These are phyloP conservation scores for Drosophila sp. DNA, from an alignment of 1,140 invertebrate genomes.

Conservation along the genomic window DNA sequence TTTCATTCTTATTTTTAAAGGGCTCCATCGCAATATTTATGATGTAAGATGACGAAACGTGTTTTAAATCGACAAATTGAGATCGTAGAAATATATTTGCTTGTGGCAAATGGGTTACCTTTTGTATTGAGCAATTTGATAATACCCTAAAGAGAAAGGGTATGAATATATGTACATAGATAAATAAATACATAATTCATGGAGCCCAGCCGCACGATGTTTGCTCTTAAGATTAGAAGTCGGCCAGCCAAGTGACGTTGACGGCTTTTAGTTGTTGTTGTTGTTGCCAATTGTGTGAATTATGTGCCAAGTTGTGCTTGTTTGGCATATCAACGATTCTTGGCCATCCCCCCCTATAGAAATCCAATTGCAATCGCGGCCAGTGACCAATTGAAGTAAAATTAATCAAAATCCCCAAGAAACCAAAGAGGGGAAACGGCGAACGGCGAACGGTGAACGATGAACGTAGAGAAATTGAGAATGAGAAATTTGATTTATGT, in stretches of 20 bases:
- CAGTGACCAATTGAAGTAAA: slow-evolving; percentile 62
- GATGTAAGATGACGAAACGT: too few species aligned
- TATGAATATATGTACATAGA: not conserved
- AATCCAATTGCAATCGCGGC: slow-evolving; percentile 51
- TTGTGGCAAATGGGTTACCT: too few species aligned
- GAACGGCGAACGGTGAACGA: not conserved
- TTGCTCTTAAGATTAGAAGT: slow-evolving; percentile 23
- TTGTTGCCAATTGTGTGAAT: slow-evolving; percentile 58
- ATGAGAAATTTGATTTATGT: slow-evolving; percentile 71
- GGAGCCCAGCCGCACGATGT: not conserved
- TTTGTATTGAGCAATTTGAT: not conserved
- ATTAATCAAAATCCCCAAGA: slow-evolving; percentile 71
- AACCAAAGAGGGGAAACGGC: not conserved
- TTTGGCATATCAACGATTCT: slow-evolving; percentile 55
- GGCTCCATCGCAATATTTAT: too few species aligned
- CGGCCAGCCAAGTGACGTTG: not conserved
- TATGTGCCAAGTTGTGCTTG: slow-evolving; percentile 55
- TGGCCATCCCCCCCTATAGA: slow-evolving; percentile 1
- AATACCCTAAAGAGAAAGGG: not conserved
- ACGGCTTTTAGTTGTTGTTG: slow-evolving; percentile 19
- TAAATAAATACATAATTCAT: slow-evolving; percentile 49
- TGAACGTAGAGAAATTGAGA: not conserved
- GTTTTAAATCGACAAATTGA: too few species aligned
- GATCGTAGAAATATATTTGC: too few species aligned
- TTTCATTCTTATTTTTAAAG: too few species aligned